Evolutionary conservation across 2,113 vertebrate species (phyloP).

Genomic region (Corapipo altera): DNA sequence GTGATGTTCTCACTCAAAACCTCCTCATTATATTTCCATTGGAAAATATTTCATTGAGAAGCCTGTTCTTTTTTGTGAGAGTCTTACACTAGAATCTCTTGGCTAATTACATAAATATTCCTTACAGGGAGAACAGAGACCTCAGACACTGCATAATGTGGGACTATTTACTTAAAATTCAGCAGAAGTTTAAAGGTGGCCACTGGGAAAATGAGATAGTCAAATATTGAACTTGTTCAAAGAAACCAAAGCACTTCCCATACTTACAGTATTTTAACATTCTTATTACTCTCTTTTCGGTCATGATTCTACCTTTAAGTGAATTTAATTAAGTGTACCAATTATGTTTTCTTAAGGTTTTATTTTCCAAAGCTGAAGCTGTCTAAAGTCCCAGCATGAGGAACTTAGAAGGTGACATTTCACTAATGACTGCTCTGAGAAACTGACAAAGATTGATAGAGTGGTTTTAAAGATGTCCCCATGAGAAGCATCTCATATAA

Average conservation of each 20-base stretch:
- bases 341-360: slow-evolving; percentile 41
- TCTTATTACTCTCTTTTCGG: not conserved
- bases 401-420: slow-evolving; percentile 76
- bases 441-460: slow-evolving; percentile 75
- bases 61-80: not conserved
- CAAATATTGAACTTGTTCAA: not conserved
- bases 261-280: not conserved
- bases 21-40: not conserved
- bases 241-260: not conserved
- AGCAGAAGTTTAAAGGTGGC: not conserved
- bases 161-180: slow-evolving; percentile 12
- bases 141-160: not conserved
- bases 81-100: not conserved
- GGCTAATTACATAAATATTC: not conserved
- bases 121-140: not conserved
- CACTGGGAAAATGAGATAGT: not conserved
- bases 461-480: slow-evolving; percentile 49
- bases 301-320: slow-evolving; percentile 1
- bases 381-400: slow-evolving; percentile 39
- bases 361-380: slow-evolving; percentile 50
- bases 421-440: slow-evolving; percentile 68
- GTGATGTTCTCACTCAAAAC: not conserved
- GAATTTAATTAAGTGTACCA: slow-evolving; percentile 27
- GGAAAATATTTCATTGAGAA: not conserved
- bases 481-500: slow-evolving; percentile 33